Evolutionary conservation across 2,113 vertebrate genomes (phyloP).

Genomic region (Cranoglanis bouderius): DNA sequence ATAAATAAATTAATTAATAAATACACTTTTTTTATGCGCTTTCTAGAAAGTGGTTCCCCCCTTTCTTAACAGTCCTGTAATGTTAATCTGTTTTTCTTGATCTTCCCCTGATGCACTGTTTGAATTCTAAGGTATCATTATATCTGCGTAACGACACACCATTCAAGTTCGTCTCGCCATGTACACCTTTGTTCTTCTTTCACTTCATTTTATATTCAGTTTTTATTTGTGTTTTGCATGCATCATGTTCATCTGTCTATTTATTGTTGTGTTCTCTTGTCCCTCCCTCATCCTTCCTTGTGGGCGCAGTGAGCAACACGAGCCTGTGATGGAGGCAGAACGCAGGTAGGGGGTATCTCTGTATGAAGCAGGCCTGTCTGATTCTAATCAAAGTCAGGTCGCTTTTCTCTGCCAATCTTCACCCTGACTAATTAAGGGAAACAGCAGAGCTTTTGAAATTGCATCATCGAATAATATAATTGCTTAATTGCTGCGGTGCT

Average conservation of each 20-base stretch:
- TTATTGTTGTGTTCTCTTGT: constrained; percentile 68
- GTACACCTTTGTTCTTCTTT: constrained; percentile 51
- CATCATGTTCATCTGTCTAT: constrained; percentile 61
- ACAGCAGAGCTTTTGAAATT: constrained; percentile 51
- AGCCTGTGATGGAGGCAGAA: constrained; percentile 65
- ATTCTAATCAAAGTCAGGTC: constrained; percentile 51
- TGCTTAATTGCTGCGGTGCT: constrained; percentile 45
- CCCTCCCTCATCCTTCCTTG: constrained; percentile 62
- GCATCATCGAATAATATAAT: constrained; percentile 54
- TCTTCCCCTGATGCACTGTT: constrained; percentile 6
- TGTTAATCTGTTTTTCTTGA: constrained; percentile 18
- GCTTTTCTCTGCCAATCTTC: constrained; percentile 37
- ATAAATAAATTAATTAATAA: background rate
- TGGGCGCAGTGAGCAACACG: constrained; percentile 73
- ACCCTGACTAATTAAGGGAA: constrained; percentile 50
- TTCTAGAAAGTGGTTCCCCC: background rate
- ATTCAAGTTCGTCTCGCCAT: constrained; percentile 28
- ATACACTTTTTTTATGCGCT: background rate
- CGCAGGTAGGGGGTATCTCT: constrained; percentile 69
- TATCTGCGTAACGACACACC: constrained; percentile 28
- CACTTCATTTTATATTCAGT: constrained; percentile 26
- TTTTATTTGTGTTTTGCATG: constrained; percentile 54
- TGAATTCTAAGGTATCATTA: constrained; percentile 28
- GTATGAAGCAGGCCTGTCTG: constrained; percentile 39
- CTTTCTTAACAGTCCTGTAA: background rate